Conservation (phyloP, 2,113 vertebrate genomes). For the Atherinomorus stipes region DNA sequence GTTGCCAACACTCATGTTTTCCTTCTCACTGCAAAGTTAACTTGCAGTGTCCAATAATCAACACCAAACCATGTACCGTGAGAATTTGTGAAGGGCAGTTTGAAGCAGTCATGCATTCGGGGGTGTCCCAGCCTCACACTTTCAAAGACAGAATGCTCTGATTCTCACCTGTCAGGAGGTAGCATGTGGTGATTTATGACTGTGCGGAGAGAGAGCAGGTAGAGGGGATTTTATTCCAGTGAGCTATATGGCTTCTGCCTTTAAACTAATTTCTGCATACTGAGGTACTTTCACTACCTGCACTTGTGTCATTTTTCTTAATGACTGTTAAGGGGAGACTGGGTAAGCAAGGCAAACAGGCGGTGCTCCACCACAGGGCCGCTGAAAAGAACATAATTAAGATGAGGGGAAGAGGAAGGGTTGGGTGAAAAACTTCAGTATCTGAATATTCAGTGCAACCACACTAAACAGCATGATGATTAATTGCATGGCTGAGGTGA, state of each 20-base stretch:
- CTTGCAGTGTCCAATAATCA: conserved; percentile 12
- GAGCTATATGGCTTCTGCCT: conserved; percentile 50
- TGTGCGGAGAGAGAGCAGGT: conserved; percentile 12
- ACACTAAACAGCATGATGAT: conserved; percentile 69
- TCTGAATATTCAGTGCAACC: conserved; percentile 79
- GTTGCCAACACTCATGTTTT: background rate
- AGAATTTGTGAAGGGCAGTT: conserved; percentile 42
- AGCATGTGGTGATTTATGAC: conserved; percentile 67
- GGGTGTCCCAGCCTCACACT: conserved; percentile 30
- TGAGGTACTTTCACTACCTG: conserved; percentile 55
- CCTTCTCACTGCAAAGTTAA: conserved; percentile 10
- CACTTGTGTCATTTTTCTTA: conserved; percentile 73
- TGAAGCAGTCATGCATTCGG: background rate
- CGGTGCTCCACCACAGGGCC: conserved; percentile 46
- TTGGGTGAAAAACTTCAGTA: conserved; percentile 62
- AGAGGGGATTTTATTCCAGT: conserved; percentile 39
- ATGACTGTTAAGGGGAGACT: conserved; percentile 62
- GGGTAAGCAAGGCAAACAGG: conserved; percentile 60
- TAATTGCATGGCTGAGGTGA: conserved; percentile 68
- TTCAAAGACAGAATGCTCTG: conserved; percentile 53
- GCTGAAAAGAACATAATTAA: conserved; percentile 66
- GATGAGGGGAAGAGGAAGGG: conserved; percentile 59
- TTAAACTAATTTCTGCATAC: conserved; percentile 68
- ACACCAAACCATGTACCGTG: background rate
- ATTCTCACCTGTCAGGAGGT: conserved; percentile 60